These are phyloP conservation scores for Saturnia pavonia DNA, from an alignment of 2,888 invertebrate species.

Conservation along the genomic window DNA sequence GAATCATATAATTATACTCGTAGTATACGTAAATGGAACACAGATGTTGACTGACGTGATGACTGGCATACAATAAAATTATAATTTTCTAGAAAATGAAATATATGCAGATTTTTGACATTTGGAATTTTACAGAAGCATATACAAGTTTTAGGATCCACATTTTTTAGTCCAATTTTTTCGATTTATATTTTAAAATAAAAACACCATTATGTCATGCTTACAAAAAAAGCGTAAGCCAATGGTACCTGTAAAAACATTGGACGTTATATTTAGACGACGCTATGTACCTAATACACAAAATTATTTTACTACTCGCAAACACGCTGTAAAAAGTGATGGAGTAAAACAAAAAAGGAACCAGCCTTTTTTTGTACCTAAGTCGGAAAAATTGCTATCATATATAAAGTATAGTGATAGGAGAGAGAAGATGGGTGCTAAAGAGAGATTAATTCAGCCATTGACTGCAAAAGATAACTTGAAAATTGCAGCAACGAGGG, in stretches of 20 bases:
- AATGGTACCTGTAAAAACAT: conserved; percentile 68
- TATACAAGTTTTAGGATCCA: neutral
- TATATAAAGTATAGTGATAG: conserved; percentile 74
- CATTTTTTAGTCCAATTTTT: conserved; percentile 12
- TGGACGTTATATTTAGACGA: conserved; percentile 73
- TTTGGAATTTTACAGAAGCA: conserved; percentile 15
- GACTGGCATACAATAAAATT: conserved; percentile 12
- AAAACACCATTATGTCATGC: conserved; percentile 50
- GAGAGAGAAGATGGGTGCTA: conserved; percentile 57
- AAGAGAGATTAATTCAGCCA: conserved; percentile 55
- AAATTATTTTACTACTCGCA: conserved; percentile 70
- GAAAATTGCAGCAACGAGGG: conserved; percentile 68
- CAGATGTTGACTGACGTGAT: neutral
- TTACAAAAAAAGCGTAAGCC: conserved; percentile 63
- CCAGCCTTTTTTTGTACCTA: conserved; percentile 64
- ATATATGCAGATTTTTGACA: conserved; percentile 10
- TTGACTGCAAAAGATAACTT: conserved; percentile 68
- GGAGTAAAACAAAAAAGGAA: conserved; percentile 41
- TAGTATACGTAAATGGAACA: neutral
- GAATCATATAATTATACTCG: no score
- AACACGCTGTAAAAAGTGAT: conserved; percentile 51
- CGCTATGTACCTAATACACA: conserved; percentile 73
- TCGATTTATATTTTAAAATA: conserved; percentile 11
- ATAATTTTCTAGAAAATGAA: neutral
- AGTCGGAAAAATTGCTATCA: conserved; percentile 68